Evolutionary conservation across 2,888 invertebrate species (phyloP).

Genomic region (Caenorhabditis sinica): DNA sequence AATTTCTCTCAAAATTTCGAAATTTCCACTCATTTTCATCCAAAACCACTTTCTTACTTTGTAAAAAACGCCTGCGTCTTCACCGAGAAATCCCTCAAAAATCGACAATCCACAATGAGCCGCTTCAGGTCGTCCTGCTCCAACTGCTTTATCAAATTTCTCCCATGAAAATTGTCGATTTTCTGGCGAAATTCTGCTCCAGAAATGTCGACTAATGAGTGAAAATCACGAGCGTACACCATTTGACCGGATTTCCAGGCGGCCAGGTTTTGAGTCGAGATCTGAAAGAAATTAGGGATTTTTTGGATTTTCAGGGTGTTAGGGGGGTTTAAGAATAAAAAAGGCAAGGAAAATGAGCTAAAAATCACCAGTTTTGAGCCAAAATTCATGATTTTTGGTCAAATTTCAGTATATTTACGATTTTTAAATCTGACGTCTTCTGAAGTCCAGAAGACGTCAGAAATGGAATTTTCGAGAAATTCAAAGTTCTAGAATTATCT

Average conservation of each 20-base stretch:
- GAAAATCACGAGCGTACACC: conserved; percentile 72
- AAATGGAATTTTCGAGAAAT: no score
- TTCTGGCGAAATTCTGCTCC: conserved; percentile 71
- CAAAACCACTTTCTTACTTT: conserved; percentile 38
- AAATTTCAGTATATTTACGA: no score
- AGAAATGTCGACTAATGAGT: conserved; percentile 67
- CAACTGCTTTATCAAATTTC: conserved; percentile 61
- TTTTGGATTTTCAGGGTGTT: neutral
- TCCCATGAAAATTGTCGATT: conserved; percentile 69
- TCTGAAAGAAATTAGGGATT: conserved; percentile 15
- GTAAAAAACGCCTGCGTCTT: conserved; percentile 61
- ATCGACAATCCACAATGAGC: conserved; percentile 75
- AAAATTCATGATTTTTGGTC: neutral
- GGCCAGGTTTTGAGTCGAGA: conserved; percentile 25
- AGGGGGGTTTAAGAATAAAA: neutral
- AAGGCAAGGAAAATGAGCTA: neutral
- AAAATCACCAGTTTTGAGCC: neutral
- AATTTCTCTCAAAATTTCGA: neutral
- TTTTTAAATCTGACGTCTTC: no score
- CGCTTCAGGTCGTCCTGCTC: conserved; percentile 54
- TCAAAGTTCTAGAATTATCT: no score
- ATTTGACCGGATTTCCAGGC: conserved; percentile 63
- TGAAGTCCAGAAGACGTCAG: neutral
- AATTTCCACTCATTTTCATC: neutral
- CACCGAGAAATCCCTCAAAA: conserved; percentile 66